These are phyloP conservation scores for Halictus ligatus DNA, from an alignment of 2,888 invertebrate genomes.

Conservation along the genomic window DNA sequence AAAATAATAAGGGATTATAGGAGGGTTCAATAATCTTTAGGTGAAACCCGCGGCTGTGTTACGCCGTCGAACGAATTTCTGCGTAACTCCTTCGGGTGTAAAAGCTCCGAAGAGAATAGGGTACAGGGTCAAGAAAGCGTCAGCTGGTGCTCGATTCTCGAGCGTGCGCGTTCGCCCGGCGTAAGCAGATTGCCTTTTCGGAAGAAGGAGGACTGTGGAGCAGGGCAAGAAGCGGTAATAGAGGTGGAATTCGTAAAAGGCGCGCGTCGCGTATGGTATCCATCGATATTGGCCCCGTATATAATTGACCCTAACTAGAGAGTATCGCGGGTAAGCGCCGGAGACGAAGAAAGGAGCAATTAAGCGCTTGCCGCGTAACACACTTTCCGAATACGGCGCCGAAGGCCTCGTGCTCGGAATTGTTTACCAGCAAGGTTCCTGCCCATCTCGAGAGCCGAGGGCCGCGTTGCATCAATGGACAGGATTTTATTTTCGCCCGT, in stretches of 20 bases:
- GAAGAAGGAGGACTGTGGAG: conserved; percentile 18
- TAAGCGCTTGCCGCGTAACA: conserved; percentile 62
- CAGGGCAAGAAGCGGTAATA: not conserved
- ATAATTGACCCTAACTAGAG: conserved; percentile 40
- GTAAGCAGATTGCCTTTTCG: not conserved
- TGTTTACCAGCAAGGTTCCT: conserved; percentile 53
- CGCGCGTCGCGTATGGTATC: not conserved
- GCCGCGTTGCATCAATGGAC: conserved; percentile 61
- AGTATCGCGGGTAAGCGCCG: conserved; percentile 32
- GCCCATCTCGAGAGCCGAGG: conserved; percentile 46
- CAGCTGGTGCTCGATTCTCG: not conserved
- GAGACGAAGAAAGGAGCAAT: conserved; percentile 50
- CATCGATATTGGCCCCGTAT: conserved; percentile 40
- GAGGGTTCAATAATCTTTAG: no score
- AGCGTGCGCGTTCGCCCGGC: not conserved
- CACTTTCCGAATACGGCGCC: conserved; percentile 69
- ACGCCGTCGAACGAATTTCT: no score
- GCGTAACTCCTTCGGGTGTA: not conserved
- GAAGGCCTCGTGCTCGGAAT: conserved; percentile 55
- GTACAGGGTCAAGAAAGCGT: not conserved
- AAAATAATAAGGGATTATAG: no score
- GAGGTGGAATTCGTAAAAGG: conserved; percentile 32
- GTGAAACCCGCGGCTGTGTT: no score
- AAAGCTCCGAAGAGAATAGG: not conserved
- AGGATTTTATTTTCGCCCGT: conserved; percentile 45